Conservation (phyloP, 2,888 invertebrate genomes). For the Nomada flava region DNA sequence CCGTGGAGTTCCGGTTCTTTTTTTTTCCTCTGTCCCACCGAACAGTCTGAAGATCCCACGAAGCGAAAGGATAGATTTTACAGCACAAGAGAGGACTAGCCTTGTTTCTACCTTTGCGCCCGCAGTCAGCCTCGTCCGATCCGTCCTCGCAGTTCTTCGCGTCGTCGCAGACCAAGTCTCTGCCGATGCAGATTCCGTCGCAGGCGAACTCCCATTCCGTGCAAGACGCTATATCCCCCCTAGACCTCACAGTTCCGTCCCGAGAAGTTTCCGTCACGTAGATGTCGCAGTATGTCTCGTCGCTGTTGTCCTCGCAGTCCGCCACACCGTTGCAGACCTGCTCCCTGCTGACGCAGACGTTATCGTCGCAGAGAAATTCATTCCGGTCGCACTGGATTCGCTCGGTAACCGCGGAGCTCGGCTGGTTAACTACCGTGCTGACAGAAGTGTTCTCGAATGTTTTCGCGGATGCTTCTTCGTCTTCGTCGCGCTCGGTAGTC, state of each 20-base stretch:
- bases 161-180: conserved; percentile 85
- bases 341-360: conserved; percentile 85
- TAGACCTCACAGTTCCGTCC: not conserved
- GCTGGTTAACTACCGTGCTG: not conserved
- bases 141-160: conserved; percentile 86
- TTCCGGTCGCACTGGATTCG: conserved; percentile 21
- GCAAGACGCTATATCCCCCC: conserved; percentile 13
- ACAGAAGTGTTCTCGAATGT: no score
- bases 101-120: conserved; percentile 59
- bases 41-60: conserved; percentile 31
- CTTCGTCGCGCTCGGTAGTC: not conserved
- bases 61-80: conserved; percentile 32
- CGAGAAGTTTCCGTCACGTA: not conserved
- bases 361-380: conserved; percentile 74
- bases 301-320: conserved; percentile 87
- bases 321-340: conserved; percentile 86
- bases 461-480: not conserved
- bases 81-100: conserved; percentile 3
- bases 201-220: conserved; percentile 78
- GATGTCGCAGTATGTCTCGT: conserved; percentile 86
- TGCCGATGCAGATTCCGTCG: conserved; percentile 85
- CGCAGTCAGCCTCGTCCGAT: conserved; percentile 86
- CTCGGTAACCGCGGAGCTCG: not conserved
- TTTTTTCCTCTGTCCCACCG: not conserved
- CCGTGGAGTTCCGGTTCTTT: not conserved